Conservation (phyloP, 2,113 vertebrate species). For the Excalfactoria chinensis region DNA sequence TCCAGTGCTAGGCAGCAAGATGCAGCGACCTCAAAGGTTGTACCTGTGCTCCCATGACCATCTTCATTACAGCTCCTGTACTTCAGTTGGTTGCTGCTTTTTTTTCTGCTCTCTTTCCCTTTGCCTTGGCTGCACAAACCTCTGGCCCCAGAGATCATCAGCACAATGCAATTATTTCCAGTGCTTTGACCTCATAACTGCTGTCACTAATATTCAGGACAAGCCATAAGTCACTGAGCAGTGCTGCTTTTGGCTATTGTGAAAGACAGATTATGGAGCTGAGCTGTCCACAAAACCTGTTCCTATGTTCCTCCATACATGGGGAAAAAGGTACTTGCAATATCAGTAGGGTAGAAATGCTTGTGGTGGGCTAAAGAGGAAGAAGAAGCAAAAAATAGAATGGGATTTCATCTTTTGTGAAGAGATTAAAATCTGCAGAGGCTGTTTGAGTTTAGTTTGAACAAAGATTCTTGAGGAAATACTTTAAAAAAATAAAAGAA, state of each 20-base stretch:
- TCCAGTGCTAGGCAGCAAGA: background rate
- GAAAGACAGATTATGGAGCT: background rate
- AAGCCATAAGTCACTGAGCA: background rate
- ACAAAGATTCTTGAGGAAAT: background rate
- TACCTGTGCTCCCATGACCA: background rate
- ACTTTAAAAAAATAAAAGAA: background rate
- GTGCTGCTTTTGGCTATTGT: background rate
- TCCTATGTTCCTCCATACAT: background rate
- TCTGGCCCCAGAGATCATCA: background rate
- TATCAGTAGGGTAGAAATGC: background rate
- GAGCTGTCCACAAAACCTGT: background rate
- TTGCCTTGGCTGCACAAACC: background rate
- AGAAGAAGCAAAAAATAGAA: too few relatives aligned
- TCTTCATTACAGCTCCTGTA: background rate
- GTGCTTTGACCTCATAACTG: background rate
- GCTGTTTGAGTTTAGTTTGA: background rate
- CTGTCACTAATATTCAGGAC: background rate
- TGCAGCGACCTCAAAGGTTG: background rate
- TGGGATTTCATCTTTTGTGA: background rate
- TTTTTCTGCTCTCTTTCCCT: background rate
- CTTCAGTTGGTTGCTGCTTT: background rate
- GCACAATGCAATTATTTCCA: background rate
- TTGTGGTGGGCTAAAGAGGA: fast-evolving
- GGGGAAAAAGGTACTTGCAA: background rate
- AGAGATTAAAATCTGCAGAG: background rate